Conservation (phyloP, 64 coral and sea anemone species). For the Dendrophyllia cribrosa region DNA sequence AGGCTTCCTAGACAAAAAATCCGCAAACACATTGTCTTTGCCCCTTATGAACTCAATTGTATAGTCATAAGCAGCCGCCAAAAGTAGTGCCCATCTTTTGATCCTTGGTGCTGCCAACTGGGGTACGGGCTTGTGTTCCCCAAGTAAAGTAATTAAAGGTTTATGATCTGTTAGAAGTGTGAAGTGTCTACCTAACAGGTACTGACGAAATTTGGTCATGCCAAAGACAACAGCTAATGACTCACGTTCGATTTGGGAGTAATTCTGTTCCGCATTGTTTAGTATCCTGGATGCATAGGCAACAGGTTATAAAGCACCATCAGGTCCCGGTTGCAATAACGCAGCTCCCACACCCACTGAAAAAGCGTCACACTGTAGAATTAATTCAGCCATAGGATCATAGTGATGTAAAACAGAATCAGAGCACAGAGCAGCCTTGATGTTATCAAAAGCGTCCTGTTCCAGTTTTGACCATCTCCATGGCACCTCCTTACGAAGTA, state of each 20-base stretch:
- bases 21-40: no score
- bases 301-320: no score
- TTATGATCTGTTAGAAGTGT: not conserved
- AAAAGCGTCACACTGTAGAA: not conserved
- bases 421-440: no score
- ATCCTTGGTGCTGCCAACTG: not conserved
- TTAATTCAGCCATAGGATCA: constrained; percentile 3
- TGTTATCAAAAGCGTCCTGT: no score
- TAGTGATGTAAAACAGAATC: constrained; percentile 4
- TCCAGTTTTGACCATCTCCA: no score
- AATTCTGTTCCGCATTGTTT: no score
- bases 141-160: constrained; percentile 10
- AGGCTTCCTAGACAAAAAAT: not conserved
- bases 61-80: no score
- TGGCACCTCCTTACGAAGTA: not conserved
- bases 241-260: no score
- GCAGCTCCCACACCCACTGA: not conserved
- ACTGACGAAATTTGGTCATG: constrained; percentile 27
- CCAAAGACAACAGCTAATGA: constrained; percentile 28
- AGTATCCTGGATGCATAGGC: no score
- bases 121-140: constrained; percentile 28
- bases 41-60: no score
- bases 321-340: not conserved
- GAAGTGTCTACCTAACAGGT: not conserved
- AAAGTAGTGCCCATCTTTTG: no score